Percentiles rank a stretch among this genome's conserved stretches.
phyloP scores from a whole-genome alignment of 2,888 invertebrate genomes.

The Amphipoea lucens region DNA sequence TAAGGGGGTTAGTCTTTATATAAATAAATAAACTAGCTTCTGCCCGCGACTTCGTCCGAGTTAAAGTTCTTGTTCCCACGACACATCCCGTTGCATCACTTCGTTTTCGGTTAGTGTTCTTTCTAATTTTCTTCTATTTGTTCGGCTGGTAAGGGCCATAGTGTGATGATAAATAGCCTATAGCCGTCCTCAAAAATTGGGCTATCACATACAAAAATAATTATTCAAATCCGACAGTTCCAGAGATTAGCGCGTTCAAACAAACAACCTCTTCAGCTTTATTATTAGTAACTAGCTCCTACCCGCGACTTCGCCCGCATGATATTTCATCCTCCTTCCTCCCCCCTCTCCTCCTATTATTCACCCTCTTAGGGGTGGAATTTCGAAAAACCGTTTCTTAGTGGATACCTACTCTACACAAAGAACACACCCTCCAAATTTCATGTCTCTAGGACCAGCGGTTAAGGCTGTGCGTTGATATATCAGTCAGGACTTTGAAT shows the following conservation, averaged over 20 bases:
- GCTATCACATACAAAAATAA: not conserved
- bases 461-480: too few species aligned
- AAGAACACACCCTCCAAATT: too few species aligned
- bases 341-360: too few species aligned
- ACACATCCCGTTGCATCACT: not conserved
- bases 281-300: too few species aligned
- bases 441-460: too few species aligned
- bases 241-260: not conserved
- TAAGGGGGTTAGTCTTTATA: not conserved
- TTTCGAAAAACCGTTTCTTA: too few species aligned
- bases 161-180: not conserved
- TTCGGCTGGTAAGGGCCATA: not conserved
- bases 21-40: not conserved
- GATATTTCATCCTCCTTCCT: too few species aligned
- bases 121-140: not conserved
- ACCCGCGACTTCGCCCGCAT: too few species aligned
- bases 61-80: not conserved
- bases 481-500: too few species aligned
- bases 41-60: not conserved
- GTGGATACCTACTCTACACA: too few species aligned
- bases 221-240: not conserved
- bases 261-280: not conserved
- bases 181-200: not conserved
- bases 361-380: too few species aligned
- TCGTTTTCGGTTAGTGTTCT: not conserved